Conservation (phyloP, 1,140 invertebrate genomes). For the Dinothrombium tinctorium region DNA sequence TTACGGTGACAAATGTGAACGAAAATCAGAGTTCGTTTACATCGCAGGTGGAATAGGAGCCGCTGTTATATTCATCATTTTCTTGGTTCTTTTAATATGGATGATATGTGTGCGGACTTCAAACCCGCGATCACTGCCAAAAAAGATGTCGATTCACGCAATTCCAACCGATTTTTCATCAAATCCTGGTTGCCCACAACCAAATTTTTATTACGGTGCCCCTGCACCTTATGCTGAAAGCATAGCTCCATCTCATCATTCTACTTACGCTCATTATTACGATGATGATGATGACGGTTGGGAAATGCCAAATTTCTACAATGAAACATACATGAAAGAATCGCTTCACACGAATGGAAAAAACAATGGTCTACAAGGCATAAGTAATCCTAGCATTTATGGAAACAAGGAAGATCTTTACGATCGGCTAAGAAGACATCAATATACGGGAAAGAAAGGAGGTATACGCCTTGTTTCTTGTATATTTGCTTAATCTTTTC, state of each 20-base stretch:
- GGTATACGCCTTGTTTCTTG: slow-evolving; percentile 3
- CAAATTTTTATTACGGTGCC: slow-evolving; percentile 85
- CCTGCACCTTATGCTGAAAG: slow-evolving; percentile 75
- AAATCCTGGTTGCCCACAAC: slow-evolving; percentile 34
- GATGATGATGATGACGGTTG: slow-evolving; percentile 84
- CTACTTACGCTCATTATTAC: slow-evolving; percentile 82
- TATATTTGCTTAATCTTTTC: not conserved
- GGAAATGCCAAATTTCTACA: slow-evolving; percentile 94
- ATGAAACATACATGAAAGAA: slow-evolving; percentile 83
- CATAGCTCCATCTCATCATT: slow-evolving; percentile 79
- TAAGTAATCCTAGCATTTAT: slow-evolving; percentile 71
- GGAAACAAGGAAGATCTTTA: slow-evolving; percentile 87
- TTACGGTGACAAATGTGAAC: slow-evolving; percentile 63
- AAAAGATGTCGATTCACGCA: slow-evolving; percentile 11
- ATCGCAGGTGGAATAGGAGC: slow-evolving; percentile 76
- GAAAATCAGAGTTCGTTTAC: slow-evolving; percentile 80
- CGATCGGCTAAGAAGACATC: slow-evolving; percentile 78
- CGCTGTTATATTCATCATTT: slow-evolving; percentile 67
- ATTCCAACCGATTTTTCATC: slow-evolving; percentile 6
- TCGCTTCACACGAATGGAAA: slow-evolving; percentile 6
- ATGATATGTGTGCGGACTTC: slow-evolving; percentile 57
- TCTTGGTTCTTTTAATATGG: slow-evolving; percentile 75
- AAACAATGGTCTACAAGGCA: slow-evolving; percentile 36
- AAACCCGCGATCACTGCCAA: not conserved
- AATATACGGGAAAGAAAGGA: slow-evolving; percentile 83